Conservation (phyloP, 2,797 vertebrate genomes). For the Erethizon dorsatum region DNA sequence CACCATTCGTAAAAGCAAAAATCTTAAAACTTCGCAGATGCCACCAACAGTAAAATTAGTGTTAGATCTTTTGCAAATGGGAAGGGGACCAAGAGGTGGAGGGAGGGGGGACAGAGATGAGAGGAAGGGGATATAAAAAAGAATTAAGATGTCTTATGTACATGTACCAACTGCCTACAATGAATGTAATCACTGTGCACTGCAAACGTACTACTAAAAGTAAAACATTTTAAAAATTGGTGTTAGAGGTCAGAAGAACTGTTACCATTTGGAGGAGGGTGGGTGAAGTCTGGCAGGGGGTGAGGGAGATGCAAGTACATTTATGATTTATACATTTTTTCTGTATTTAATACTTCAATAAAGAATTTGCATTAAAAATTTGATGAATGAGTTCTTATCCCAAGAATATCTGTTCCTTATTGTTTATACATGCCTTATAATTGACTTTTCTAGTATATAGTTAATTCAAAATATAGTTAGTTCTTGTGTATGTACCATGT, state of each 20-base stretch:
- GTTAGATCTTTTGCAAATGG: neutral
- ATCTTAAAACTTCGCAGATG: neutral
- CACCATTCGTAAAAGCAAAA: neutral
- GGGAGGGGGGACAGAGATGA: neutral
- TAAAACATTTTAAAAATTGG: neutral
- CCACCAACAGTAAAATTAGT: neutral
- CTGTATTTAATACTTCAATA: neutral
- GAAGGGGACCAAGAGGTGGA: neutral
- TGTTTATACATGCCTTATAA: neutral
- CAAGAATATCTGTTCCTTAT: constrained; percentile 23
- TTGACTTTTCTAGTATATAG: neutral
- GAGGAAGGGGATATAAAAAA: neutral
- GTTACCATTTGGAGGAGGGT: neutral
- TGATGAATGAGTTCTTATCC: neutral
- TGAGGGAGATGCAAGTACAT: neutral
- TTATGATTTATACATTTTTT: neutral
- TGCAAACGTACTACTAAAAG: neutral
- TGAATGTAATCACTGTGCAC: neutral
- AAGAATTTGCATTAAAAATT: neutral
- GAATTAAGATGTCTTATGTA: neutral
- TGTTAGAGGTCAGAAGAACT: neutral
- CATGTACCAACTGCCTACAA: neutral
- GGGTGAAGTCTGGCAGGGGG: neutral
- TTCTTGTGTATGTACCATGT: neutral
- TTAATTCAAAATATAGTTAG: neutral